Evolutionary conservation across 2,113 vertebrate genomes (phyloP), one percentile per base, ranked within the genome.

Genomic region (Lycocorax pyrrhopterus): DNA sequence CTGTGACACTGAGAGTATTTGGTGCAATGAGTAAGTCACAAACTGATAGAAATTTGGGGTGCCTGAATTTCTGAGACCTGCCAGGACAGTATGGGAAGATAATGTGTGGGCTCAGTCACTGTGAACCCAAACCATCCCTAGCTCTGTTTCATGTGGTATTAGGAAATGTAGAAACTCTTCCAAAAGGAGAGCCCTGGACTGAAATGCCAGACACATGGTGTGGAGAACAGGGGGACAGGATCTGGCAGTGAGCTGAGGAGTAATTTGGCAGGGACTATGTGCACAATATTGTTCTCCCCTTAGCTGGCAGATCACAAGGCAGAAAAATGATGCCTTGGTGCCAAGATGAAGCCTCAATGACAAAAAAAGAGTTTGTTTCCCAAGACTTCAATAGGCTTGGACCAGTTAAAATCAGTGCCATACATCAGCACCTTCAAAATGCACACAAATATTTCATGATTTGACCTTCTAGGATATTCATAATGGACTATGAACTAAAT

Each of bases 191-290:
- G 4, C 12, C 30, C 20, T 60, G 58, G 16, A 27, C 13, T 58
- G 64, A 80, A 80, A 76, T 11, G 27, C 4, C n/a, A 58, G 37
- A 41, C 16, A n/a, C 2, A 8, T 0, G 0, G 16, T 21, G 2
- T 47, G 68, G 12, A 49, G 29, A 76, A 13, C 7, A 5, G 1
- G 16, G 23, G 22, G 15, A 15, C 23, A 44, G 32, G 39, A 60
- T 59, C 53, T 6, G 3, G 21, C 16, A 64, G 49, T 39, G 53
- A 89, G 21, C n/a, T 69, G 49, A 15, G 18, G 17, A 77, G 29
- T 62, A 32, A 51, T 39, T 74, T 59, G 32, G 10, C 41, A 84
- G 15, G 29, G 29, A 49, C 20, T 58, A 4, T 3, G 10, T 9
- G 30, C 7, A 12, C 13, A 23, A 1, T 47, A 41, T 63, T 90